A percentile compares a stretch with the other conserved stretches of the same genome.
Evolutionary conservation across 2,797 vertebrate species (phyloP).

Genomic region (Coilia nasus): DNA sequence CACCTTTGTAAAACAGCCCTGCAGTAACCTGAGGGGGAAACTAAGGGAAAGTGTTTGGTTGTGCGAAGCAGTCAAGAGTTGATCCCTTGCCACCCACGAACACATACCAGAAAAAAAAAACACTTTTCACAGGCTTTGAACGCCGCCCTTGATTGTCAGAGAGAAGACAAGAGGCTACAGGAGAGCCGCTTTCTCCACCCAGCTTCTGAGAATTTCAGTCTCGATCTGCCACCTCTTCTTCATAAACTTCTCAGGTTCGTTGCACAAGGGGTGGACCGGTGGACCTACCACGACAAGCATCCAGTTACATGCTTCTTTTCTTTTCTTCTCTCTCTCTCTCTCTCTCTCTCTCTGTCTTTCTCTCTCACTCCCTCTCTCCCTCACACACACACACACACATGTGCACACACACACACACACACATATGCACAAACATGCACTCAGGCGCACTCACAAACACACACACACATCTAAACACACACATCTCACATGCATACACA

Average conservation of each 20-base stretch:
- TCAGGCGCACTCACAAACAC: neutral
- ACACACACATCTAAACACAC: slow-evolving; percentile 37
- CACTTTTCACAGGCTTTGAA: slow-evolving; percentile 54
- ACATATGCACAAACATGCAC: no score
- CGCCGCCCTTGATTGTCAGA: slow-evolving; percentile 44
- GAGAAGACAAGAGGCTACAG: slow-evolving; percentile 1
- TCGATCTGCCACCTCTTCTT: slow-evolving; percentile 32
- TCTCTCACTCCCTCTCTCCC: slow-evolving; percentile 37
- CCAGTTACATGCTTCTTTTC: slow-evolving; percentile 59
- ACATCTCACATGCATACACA: no score
- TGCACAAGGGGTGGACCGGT: slow-evolving; percentile 59
- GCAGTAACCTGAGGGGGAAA: neutral
- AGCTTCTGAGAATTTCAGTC: neutral
- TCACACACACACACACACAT: slow-evolving; percentile 36
- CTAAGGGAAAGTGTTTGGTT: slow-evolving; percentile 48
- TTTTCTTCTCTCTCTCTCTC: neutral
- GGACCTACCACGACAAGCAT: slow-evolving; percentile 49
- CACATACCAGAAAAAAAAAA: slow-evolving; percentile 55
- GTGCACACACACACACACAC: no score
- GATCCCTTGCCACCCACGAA: slow-evolving; percentile 43
- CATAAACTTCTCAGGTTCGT: slow-evolving; percentile 64
- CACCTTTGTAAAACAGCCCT: neutral
- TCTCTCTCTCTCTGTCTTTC: neutral
- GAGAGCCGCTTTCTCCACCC: slow-evolving; percentile 27
- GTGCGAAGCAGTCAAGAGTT: slow-evolving; percentile 58